A percentile compares a stretch with the other conserved stretches of the same genome.
Conservation (phyloP, 35 echinoderm and acorn worm genomes). For the Patiria miniata region DNA sequence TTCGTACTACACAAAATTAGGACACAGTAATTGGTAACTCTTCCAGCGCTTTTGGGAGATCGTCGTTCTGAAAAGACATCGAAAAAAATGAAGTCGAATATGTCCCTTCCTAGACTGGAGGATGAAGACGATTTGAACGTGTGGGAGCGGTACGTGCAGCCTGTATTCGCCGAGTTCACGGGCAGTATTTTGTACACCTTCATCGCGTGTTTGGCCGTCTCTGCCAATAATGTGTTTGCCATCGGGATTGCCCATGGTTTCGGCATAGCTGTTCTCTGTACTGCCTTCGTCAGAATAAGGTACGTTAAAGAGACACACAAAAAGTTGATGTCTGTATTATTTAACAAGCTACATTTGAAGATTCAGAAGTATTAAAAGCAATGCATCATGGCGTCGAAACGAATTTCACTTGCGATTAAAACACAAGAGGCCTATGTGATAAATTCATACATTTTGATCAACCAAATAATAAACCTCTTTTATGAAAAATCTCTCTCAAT, state of each 20-base stretch:
- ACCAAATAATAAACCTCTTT: too few relatives aligned
- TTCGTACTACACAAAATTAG: background rate
- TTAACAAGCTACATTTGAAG: background rate
- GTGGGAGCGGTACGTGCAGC: slow-evolving; percentile 77
- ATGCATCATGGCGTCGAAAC: background rate
- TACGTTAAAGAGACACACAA: background rate
- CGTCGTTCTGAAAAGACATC: background rate
- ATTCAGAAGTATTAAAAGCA: background rate
- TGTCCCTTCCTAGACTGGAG: background rate
- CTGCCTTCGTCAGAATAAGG: slow-evolving; percentile 85
- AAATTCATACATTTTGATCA: too few relatives aligned
- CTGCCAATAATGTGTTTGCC: slow-evolving; percentile 41
- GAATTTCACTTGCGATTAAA: too few relatives aligned
- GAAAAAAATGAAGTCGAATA: background rate
- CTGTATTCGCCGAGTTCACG: slow-evolving; percentile 78
- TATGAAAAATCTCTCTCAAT: too few relatives aligned
- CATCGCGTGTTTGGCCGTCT: slow-evolving; percentile 64
- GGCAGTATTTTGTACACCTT: slow-evolving; percentile 75
- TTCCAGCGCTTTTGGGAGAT: background rate
- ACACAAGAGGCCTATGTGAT: background rate
- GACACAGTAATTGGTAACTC: background rate
- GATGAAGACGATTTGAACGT: slow-evolving; percentile 63
- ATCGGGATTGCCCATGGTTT: slow-evolving; percentile 77
- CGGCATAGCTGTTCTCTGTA: slow-evolving; percentile 65
- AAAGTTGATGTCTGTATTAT: background rate